Evolutionary conservation across 37 sponge, comb jelly and placozoan genomes (phyloP).

Genomic region (Beroe ovata): DNA sequence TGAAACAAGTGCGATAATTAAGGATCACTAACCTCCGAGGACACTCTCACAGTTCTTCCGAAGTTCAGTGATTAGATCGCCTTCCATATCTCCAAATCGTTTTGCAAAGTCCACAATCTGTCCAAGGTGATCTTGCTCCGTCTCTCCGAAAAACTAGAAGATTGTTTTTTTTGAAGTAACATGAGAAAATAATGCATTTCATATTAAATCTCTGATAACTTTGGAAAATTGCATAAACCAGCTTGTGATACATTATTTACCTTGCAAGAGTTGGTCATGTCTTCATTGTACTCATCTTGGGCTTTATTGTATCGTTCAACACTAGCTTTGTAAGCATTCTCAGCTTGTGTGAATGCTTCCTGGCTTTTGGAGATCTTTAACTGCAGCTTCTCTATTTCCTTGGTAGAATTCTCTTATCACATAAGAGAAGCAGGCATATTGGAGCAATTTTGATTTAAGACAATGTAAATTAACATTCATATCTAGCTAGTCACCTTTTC

Average conservation of each 20-base stretch:
- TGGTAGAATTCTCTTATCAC: neutral
- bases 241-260: neutral
- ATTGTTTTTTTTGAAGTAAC: no score
- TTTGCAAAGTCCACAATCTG: constrained; percentile 62
- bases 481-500: neutral
- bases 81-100: constrained; percentile 34
- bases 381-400: constrained; percentile 26
- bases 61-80: neutral
- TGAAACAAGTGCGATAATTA: neutral
- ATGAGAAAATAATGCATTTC: neutral
- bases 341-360: constrained; percentile 41
- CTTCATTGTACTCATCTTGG: constrained; percentile 65
- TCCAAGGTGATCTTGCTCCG: constrained; percentile 10
- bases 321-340: constrained; percentile 47
- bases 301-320: constrained; percentile 53
- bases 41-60: constrained; percentile 51
- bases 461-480: no score
- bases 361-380: constrained; percentile 32
- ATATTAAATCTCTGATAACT: no score
- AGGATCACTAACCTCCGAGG: constrained; percentile 23
- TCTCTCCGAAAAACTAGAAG: constrained; percentile 56
- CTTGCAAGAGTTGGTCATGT: constrained; percentile 53
- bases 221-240: no score
- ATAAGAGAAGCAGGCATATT: no score
- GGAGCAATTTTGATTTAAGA: no score